Evolutionary conservation across 1,140 invertebrate species (phyloP), one percentile per base, ranked within the genome.

Genomic region (Lethrus apterus): DNA sequence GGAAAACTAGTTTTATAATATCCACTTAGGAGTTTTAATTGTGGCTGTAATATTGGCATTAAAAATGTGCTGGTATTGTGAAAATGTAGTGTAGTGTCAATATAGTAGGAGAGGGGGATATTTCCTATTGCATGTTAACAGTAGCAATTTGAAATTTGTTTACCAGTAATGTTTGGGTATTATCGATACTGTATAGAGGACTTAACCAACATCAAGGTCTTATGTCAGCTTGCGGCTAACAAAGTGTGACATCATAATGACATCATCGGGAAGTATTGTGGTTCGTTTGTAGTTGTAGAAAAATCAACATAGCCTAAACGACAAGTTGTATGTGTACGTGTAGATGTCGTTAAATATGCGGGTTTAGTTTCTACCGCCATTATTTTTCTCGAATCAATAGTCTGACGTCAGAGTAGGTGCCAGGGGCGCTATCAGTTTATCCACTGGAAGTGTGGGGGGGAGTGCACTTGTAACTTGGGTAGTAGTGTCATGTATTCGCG

Each of bases 381-480:
- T 62, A 48, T 51, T 54, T 57, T 52, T 60, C 47, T 56, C 54
- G 53, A 64, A 64, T 64, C 62, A 63, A 64, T 64, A 63, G 59
- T 47, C 57, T 64, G 62, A 64, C 62, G 62, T 64, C 62, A 64
- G 55, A 54, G 51, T 55, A 48, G 52, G 44, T 58, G 51, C 44
- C 49, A 52, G 50, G 52, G 52, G 60, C 59, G 59, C 58, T 62
- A 62, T 60, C 57, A 61, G 54, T 47, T 49, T 51, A 51, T 45
- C 46, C 55, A 21, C n/a, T n/a, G n/a, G n/a, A n/a, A n/a, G 38
- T 10, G 55, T 52, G 52, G 57, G 56, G 60, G 58, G 55, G 53
- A 63, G 60, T 64, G 60, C 62, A 63, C 60, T 64, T 64, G 60
- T 64, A 62, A 62, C 58, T 62, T 64, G 56, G 62, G 58, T 64